Evolutionary conservation across 2,113 vertebrate genomes (phyloP).

Genomic region (Dunckerocampus dactyliophorus): DNA sequence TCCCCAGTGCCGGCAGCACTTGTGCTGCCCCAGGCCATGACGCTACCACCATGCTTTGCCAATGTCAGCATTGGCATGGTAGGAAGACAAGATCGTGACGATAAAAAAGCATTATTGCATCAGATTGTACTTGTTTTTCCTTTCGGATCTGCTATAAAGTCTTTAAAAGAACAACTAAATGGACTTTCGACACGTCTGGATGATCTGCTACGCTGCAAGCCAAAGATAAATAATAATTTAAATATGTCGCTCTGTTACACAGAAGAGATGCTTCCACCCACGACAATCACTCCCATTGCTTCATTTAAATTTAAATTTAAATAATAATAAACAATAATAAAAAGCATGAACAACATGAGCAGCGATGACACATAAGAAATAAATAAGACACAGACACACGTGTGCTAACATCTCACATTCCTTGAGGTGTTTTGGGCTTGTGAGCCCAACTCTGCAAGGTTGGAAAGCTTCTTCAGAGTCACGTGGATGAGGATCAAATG

Average conservation of each 20-base stretch:
- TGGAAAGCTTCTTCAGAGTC: background rate
- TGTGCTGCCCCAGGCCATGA: too few species aligned
- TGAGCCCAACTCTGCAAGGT: background rate
- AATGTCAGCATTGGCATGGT: too few species aligned
- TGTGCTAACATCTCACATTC: background rate
- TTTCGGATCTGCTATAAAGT: background rate
- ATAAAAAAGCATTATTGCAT: too few species aligned
- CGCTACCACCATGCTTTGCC: too few species aligned
- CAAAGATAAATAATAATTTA: conserved; percentile 7
- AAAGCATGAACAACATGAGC: background rate
- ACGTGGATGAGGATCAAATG: conserved; percentile 53
- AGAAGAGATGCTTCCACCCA: background rate
- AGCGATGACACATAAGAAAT: background rate
- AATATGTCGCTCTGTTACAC: conserved; percentile 1
- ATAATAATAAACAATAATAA: too few species aligned
- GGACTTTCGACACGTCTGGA: too few species aligned
- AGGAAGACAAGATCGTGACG: too few species aligned
- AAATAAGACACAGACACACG: background rate
- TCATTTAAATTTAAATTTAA: background rate
- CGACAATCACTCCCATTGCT: background rate
- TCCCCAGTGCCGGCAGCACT: too few species aligned
- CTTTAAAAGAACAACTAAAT: too few species aligned
- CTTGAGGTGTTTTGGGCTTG: too few species aligned
- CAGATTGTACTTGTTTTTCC: too few species aligned
- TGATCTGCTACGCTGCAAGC: too few species aligned